phyloP scores from a whole-genome alignment of 2,113 vertebrate genomes.

The Steatornis caripensis region DNA sequence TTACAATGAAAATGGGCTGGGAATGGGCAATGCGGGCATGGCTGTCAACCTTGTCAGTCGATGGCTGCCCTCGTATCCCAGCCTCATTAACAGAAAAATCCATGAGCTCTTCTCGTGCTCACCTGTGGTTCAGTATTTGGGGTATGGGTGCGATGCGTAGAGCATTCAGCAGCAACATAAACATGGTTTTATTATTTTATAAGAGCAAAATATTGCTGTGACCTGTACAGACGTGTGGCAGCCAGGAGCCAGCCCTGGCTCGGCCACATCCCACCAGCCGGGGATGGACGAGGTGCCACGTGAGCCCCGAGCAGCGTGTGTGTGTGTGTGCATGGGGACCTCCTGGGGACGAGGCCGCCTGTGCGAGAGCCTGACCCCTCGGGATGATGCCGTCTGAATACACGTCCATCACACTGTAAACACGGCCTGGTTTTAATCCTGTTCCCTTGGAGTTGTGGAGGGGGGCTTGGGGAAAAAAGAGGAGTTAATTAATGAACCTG shows the following conservation, averaged over 20 bases:
- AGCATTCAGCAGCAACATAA: neutral
- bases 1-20: neutral
- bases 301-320: rapidly evolving
- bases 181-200: neutral
- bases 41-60: neutral
- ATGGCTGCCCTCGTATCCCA: neutral
- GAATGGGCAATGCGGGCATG: neutral
- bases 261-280: rapidly evolving
- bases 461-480: neutral
- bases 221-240: neutral
- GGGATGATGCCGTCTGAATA: rapidly evolving
- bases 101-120: neutral
- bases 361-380: rapidly evolving
- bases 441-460: neutral
- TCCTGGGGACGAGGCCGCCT: neutral
- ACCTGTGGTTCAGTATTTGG: neutral
- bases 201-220: neutral
- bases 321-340: rapidly evolving
- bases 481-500: neutral
- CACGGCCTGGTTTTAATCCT: neutral
- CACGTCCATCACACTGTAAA: neutral
- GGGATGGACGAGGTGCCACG: neutral
- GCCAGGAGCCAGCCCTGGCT: neutral
- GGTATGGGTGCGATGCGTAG: neutral
- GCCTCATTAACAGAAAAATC: neutral